Evolutionary conservation across 2,888 invertebrate genomes (phyloP).

Genomic region (Linnaemya vulpina): DNA sequence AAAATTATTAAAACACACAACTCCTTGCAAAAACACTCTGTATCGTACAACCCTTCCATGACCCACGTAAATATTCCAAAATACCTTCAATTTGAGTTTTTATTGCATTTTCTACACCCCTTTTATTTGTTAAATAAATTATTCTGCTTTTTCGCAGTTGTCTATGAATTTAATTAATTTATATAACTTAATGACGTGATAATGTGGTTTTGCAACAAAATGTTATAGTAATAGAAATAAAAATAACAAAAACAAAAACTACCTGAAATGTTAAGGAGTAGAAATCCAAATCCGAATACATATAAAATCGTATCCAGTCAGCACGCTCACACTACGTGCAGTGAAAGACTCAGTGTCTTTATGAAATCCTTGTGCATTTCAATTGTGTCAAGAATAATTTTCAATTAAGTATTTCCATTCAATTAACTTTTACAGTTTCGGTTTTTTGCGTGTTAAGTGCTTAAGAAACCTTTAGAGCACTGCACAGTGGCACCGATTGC

Average conservation of each 20-base stretch:
- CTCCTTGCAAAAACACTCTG: too few species aligned
- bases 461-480: background rate
- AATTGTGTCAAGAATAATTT: conserved; percentile 11
- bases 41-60: too few species aligned
- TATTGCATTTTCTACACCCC: too few species aligned
- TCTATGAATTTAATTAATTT: conserved; percentile 38
- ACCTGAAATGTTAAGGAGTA: background rate
- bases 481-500: background rate
- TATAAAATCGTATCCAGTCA: too few species aligned
- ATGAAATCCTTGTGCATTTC: background rate
- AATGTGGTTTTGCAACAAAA: conserved; percentile 34
- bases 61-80: too few species aligned
- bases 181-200: conserved; percentile 54
- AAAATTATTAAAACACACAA: too few species aligned
- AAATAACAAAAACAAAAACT: background rate
- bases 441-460: background rate
- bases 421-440: conserved; percentile 17
- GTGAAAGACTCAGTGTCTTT: background rate
- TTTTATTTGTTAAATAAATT: too few species aligned
- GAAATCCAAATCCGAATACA: background rate
- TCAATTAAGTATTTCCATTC: conserved; percentile 49
- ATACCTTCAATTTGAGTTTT: too few species aligned
- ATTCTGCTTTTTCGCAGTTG: background rate
- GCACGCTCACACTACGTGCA: too few species aligned
- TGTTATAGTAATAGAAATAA: background rate